Base-by-base conservation (phyloP, 2,888 invertebrate species). In the Napeogenes sylphis region DNA sequence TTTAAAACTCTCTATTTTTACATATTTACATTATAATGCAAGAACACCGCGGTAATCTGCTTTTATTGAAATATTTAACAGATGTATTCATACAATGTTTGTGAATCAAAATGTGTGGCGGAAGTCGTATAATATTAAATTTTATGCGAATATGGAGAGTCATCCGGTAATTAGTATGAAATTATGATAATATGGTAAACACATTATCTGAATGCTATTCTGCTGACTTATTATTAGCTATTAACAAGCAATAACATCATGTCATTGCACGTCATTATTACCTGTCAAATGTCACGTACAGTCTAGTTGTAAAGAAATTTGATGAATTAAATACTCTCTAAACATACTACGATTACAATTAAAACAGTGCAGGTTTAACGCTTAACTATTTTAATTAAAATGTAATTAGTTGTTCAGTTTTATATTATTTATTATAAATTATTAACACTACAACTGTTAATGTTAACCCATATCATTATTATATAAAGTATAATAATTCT, bases 61-160 rank as follows among this genome's bases (percentile, higher is more conserved):
- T 53, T 51, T 53, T 66, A 62, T 35, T 62, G 63, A 66, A 68
- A 65, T 63, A 67, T 65, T 65, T 64, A 67, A 64, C 59, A 63
- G 55, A 59, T 60, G 59, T 62, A 63, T 51, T 61, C 64, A 59
- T 55, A 62, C 59, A 58, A 66, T 67, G 67, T 68, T 67, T 67
- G 64, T 61, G 66, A 58, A 61, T 61, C 63, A 63, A 66, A 67
- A 64, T 65, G 68, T 68, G 64, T 62, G 61, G 62, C 65, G 58
- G 55, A 53, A 62, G 59, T 62, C 67, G 56, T 67, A 64, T 63
- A 65, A 57, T 61, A 67, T 66, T 62, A 67, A 65, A 62, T 65
- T 67, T 61, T 62, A 67, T 64, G 65, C 53, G 45, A 58, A 64
- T 56, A 58, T 46, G 55, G 61, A 67, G 61, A 61, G 59, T 61